Evolutionary conservation across 1,140 invertebrate species (phyloP).

Genomic region (Teleogryllus occipitalis): DNA sequence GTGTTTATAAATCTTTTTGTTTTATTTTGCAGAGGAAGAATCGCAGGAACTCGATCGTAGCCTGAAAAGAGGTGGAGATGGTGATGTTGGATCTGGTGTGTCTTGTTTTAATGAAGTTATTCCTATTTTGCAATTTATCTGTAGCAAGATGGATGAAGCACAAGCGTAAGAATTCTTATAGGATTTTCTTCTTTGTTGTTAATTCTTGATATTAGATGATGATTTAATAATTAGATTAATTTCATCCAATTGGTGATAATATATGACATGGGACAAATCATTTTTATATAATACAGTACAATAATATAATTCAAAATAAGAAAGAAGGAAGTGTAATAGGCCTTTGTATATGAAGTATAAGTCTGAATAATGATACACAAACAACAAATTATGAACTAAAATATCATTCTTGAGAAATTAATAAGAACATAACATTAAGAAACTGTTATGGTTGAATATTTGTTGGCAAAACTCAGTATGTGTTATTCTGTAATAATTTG

Average conservation of each 20-base stretch:
- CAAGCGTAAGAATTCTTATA: slow-evolving; percentile 36
- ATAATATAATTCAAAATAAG: too few relatives aligned
- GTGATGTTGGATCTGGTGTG: slow-evolving; percentile 57
- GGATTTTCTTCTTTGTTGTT: background rate
- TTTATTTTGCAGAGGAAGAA: slow-evolving; percentile 55
- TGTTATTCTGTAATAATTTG: too few relatives aligned
- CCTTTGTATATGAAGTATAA: too few relatives aligned
- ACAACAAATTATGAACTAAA: too few relatives aligned
- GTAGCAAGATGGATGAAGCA: slow-evolving; percentile 72
- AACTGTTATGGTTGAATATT: too few relatives aligned
- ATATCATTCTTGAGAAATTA: too few relatives aligned
- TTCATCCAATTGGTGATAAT: background rate
- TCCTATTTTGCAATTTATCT: slow-evolving; percentile 81
- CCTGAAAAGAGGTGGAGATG: slow-evolving; percentile 46
- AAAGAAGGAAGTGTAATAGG: too few relatives aligned
- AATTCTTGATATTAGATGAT: background rate
- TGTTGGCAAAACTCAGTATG: too few relatives aligned
- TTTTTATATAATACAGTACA: too few relatives aligned
- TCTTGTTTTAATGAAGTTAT: slow-evolving; percentile 85
- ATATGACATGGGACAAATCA: background rate
- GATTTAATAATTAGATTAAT: background rate
- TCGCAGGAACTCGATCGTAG: slow-evolving; percentile 62
- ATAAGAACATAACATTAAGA: too few relatives aligned
- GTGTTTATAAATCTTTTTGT: slow-evolving; percentile 11
- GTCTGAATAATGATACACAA: too few relatives aligned